A percentile compares a stretch with the other conserved stretches of the same genome.
Evolutionary conservation across 2,888 invertebrate species (phyloP).

Genomic region (Andrena trimmerana): DNA sequence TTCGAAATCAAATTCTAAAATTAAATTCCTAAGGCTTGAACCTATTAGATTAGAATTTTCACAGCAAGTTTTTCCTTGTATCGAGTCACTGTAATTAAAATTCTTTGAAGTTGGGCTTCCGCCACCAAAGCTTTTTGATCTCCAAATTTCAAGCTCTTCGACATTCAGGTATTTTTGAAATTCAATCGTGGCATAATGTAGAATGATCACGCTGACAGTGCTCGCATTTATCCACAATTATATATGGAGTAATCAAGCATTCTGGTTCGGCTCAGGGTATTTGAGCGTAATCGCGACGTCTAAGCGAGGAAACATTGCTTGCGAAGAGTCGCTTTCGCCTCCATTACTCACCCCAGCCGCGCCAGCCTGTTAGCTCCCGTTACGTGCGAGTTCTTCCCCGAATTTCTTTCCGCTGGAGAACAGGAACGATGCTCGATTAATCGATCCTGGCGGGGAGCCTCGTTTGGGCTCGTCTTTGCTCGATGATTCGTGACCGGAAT

Average conservation of each 20-base stretch:
- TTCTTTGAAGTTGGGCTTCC: background rate
- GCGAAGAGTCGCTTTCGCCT: constrained; percentile 19
- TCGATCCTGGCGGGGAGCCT: constrained; percentile 39
- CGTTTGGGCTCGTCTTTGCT: constrained; percentile 20
- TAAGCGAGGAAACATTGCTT: constrained; percentile 21
- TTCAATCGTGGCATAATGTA: background rate
- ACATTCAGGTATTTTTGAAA: background rate
- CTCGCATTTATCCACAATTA: background rate
- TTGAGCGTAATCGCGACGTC: constrained; percentile 13
- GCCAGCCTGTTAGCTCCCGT: constrained; percentile 13
- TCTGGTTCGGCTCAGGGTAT: background rate
- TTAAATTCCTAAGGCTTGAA: no score
- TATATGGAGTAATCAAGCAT: background rate
- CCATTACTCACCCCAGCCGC: constrained; percentile 33
- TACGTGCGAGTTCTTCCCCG: constrained; percentile 19
- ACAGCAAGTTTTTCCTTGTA: no score
- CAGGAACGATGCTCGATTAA: constrained; percentile 38
- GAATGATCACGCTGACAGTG: background rate
- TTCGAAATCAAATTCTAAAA: no score
- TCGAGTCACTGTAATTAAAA: background rate
- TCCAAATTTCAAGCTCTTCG: background rate
- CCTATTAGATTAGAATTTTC: no score
- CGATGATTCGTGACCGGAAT: constrained; percentile 41
- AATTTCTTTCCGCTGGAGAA: constrained; percentile 30
- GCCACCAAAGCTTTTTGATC: background rate